Evolutionary conservation across 1,140 invertebrate species (phyloP).

Genomic region (Aphis craccivora): DNA sequence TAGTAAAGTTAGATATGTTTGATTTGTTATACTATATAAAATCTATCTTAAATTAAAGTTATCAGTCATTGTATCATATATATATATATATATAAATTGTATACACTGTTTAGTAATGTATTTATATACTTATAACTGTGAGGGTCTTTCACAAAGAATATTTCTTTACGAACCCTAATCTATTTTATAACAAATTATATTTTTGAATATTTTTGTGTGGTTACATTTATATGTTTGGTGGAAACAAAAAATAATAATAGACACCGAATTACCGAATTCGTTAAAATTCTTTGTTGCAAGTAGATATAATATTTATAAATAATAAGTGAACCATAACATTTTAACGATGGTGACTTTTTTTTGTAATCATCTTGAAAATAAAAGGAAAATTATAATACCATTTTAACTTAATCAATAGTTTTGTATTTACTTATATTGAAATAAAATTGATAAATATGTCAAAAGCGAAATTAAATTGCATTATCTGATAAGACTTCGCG

Average conservation of each 20-base stretch:
- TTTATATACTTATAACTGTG: not conserved
- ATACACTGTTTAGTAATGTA: not conserved
- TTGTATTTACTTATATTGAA: not conserved
- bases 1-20: not conserved
- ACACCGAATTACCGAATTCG: not conserved
- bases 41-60: not conserved
- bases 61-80: too few species aligned
- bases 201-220: not conserved
- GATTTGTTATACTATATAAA: not conserved
- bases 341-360: not conserved
- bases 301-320: not conserved
- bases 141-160: not conserved
- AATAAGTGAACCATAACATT: not conserved
- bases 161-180: not conserved
- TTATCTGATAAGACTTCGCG: not conserved
- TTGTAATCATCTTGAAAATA: not conserved
- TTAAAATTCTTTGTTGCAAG: not conserved
- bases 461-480: not conserved
- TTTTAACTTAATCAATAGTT: not conserved
- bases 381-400: not conserved
- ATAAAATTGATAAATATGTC: not conserved
- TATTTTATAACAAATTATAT: not conserved
- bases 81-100: not conserved
- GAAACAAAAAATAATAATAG: not conserved
- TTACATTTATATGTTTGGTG: too few species aligned